Evolutionary conservation across 2,888 invertebrate species (phyloP), one percentile per base, ranked within the genome.

Genomic region (Poecilobothrus nobilitatus): DNA sequence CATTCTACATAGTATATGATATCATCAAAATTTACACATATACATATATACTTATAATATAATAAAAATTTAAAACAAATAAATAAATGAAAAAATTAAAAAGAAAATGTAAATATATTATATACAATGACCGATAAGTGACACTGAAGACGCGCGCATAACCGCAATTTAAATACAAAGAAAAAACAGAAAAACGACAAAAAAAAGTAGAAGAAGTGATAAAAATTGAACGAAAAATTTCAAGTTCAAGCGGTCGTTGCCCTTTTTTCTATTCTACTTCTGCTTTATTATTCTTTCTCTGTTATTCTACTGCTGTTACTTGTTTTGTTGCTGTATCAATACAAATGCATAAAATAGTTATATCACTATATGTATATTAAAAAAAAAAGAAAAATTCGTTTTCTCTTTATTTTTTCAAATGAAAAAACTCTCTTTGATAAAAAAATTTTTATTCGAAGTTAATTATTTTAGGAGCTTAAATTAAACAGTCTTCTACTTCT

Each of bases 141-240:
- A 53, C 53, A 53, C 53, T 53, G 53, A 53, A 53, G 53, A 53
- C 53, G 53, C 53, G 53, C 53, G 53, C 53, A 53, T 53, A 53
- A 53, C 53, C 53, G 53, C 53, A 53, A 53, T 53, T 18, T 6
- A 18, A 53, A 53, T 53, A 53, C 9, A 6, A 53, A 53, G 9
- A 53, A 53, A 53, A 53, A 18, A 53, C 53, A 18, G n/a, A 6
- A 37, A 37, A 10, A 41, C 41, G 7, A 53, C 53, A 53, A 18
- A 6, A 53, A 53, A 12, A 53, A 15, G 15, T 12, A 53, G 15
- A 53, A 53, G 15, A 15, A 53, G 6, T 12, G 15, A 53, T 18
- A 53, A 53, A 53, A 53, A 53, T 53, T 53, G 18, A 53, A 53
- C 18, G 27, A 27, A 53, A 53, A 53, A 53, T 53, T 53, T 53